These are phyloP conservation scores for Acrocyrtus sp. DNA, from an alignment of 2,888 invertebrate species.

Conservation along the genomic window DNA sequence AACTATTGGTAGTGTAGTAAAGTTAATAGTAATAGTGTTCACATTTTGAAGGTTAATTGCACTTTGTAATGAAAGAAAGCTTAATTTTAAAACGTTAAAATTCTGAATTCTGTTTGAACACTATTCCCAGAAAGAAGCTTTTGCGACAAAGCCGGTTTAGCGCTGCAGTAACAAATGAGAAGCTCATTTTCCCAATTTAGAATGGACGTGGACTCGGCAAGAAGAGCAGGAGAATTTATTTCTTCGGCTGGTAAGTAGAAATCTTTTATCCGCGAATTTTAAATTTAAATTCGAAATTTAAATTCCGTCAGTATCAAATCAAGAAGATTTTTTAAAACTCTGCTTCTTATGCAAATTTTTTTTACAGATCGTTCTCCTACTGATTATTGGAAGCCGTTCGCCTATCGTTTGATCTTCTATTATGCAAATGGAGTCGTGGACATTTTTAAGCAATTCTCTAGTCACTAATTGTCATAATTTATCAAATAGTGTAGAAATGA, in stretches of 20 bases:
- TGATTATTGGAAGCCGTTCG: constrained; percentile 41
- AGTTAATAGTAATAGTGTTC: no score
- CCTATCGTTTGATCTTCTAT: no score
- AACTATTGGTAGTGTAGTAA: no score
- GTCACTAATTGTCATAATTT: no score
- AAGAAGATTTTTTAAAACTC: no score
- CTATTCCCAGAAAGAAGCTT: not conserved
- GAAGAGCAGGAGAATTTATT: constrained; percentile 50
- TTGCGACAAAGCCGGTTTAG: no score
- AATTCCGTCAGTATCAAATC: not conserved
- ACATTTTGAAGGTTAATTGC: not conserved
- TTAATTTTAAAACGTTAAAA: not conserved
- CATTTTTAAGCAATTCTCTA: no score
- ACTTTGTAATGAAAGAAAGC: not conserved
- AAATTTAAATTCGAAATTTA: constrained; percentile 3
- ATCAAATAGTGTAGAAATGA: no score
- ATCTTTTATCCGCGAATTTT: not conserved
- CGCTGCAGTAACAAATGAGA: no score
- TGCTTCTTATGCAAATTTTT: not conserved
- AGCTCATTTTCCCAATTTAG: not conserved
- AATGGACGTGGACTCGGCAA: constrained; percentile 30
- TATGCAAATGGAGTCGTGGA: no score
- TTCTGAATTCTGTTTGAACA: not conserved
- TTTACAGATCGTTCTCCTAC: constrained; percentile 38
- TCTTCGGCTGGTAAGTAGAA: constrained; percentile 42